Evolutionary conservation across 2,888 invertebrate species (phyloP), one percentile per base, ranked within the genome.

Genomic region (Lithophane ornitopus): DNA sequence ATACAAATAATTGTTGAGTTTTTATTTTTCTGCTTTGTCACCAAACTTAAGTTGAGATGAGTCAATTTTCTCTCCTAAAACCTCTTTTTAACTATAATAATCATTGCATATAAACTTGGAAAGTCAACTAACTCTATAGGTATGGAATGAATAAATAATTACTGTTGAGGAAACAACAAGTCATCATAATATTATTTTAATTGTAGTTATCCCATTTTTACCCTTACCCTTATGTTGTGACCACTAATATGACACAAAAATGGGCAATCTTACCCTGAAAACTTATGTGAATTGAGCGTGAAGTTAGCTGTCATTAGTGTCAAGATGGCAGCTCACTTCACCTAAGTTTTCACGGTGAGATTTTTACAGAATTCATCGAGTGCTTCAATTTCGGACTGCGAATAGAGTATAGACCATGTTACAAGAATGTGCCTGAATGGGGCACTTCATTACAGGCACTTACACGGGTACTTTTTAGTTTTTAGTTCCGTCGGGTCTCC

Each of bases 1-100:
- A 96, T 96, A 96, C 96, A 96, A 96, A 94, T 94, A 93, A 85
- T 76, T 68, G 11, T 62, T 62, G 78, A 67, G 76, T 70, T 82
- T 81, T 78, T 65, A 77, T 82, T 80, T 68, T 59, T n/a, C 19
- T 52, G 22, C 56, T 34, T 39, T 16, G 6, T 54, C 11, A 22
- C 16, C 14, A 28, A 19, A 19, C 19, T 65, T 46, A 34, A 66
- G 34, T 49, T 49, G 28, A 22, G 3, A 34, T n/a, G 16, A 56
- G n/a, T 67, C 58, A 58, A 19, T 67, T 19, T 56, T n/a, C 1
- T 49, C 16, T 19, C 7, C 34, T n/a, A 9, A 6, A n/a, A 34
- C 34, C 34, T 34, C 4, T 34, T 34, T 34, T 34, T 6, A 34
- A 34, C 6, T 34, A 34, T 6, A 34, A 34, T 6, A 34, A 34